These are phyloP conservation scores for Gastrophysa polygoni DNA, from an alignment of 2,888 invertebrate species.

Conservation along the genomic window DNA sequence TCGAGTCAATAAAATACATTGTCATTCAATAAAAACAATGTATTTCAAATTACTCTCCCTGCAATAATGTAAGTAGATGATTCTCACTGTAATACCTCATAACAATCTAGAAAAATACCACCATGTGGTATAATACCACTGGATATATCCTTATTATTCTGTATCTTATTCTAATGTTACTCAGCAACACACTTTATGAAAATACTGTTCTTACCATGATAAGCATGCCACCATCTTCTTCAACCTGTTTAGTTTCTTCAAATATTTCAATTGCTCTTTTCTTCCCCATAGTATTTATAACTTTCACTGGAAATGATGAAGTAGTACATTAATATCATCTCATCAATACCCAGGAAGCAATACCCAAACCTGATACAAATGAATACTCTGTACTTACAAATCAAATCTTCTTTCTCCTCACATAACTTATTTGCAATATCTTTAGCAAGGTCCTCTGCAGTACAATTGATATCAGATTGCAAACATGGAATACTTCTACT, in stretches of 20 bases:
- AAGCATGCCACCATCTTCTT: slow-evolving; percentile 85
- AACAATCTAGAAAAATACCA: too few species aligned
- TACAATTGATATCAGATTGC: slow-evolving; percentile 59
- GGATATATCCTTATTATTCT: too few species aligned
- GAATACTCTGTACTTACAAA: slow-evolving; percentile 63
- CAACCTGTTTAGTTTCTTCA: slow-evolving; percentile 80
- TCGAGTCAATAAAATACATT: too few species aligned
- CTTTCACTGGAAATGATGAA: slow-evolving; percentile 64
- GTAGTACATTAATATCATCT: background rate
- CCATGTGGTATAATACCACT: too few species aligned
- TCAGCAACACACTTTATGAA: too few species aligned
- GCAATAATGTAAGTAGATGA: too few species aligned
- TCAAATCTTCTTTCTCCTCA: slow-evolving; percentile 75
- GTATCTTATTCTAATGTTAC: too few species aligned
- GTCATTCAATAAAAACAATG: too few species aligned
- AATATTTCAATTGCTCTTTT: slow-evolving; percentile 76
- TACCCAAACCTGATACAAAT: too few species aligned
- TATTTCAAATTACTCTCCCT: too few species aligned
- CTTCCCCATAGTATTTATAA: slow-evolving; percentile 74
- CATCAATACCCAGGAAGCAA: too few species aligned
- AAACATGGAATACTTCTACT: slow-evolving; percentile 67
- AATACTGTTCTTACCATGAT: slow-evolving; percentile 70
- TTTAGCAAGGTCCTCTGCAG: slow-evolving; percentile 66
- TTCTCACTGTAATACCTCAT: too few species aligned
- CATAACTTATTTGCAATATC: slow-evolving; percentile 76